phyloP scores from a whole-genome alignment of 2,888 invertebrate species.

The Rhyacophila evoluta region DNA sequence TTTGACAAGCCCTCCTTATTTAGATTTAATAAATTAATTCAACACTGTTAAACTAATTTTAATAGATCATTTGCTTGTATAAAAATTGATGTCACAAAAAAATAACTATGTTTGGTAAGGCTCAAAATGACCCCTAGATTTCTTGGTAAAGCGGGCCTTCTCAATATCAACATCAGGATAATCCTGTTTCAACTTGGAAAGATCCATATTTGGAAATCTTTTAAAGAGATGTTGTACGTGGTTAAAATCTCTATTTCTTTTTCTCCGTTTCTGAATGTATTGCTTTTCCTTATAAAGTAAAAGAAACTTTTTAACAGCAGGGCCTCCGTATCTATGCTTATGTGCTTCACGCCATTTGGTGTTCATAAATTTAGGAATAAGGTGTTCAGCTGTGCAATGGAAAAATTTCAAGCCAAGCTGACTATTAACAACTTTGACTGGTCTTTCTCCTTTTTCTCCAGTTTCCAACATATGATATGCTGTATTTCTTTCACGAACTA shows the following conservation, averaged over 20 bases:
- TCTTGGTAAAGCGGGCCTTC: slow-evolving; percentile 70
- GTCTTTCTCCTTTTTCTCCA: slow-evolving; percentile 85
- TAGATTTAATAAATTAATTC: too few relatives aligned
- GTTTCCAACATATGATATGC: slow-evolving; percentile 93
- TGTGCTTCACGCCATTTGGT: slow-evolving; percentile 73
- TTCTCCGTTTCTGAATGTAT: slow-evolving; percentile 69
- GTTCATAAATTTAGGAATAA: slow-evolving; percentile 77
- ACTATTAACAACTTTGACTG: slow-evolving; percentile 71
- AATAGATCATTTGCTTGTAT: too few relatives aligned
- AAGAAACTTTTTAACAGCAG: slow-evolving; percentile 74
- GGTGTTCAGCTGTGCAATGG: slow-evolving; percentile 73
- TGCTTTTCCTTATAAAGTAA: slow-evolving; percentile 76
- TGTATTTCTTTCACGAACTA: slow-evolving; percentile 91
- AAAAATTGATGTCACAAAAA: too few relatives aligned
- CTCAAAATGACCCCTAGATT: slow-evolving; percentile 74
- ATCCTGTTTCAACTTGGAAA: slow-evolving; percentile 76
- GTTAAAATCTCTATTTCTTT: slow-evolving; percentile 74
- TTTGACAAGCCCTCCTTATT: too few relatives aligned
- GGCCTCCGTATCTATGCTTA: slow-evolving; percentile 64
- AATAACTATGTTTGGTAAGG: slow-evolving; percentile 57
- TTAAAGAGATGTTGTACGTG: slow-evolving; percentile 79
- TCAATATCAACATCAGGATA: slow-evolving; percentile 84
- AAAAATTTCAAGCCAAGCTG: slow-evolving; percentile 73
- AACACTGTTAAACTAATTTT: too few relatives aligned
- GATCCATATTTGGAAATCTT: slow-evolving; percentile 81